Evolutionary conservation across 2,797 vertebrate species (phyloP).

Genomic region (Oophaga sylvatica): DNA sequence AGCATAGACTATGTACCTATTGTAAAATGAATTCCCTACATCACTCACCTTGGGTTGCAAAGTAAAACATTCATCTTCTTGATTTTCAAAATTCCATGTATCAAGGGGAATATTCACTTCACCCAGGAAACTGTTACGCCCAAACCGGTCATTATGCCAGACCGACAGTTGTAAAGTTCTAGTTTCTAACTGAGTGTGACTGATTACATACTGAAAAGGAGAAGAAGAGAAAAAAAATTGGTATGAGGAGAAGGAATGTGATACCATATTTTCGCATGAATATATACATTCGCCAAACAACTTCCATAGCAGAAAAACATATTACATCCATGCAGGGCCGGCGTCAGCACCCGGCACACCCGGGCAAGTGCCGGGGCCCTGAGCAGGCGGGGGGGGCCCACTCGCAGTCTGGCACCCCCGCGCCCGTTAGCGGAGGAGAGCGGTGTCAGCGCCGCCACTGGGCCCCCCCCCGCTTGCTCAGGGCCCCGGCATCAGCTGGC

Average conservation of each 20-base stretch:
- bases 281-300: neutral
- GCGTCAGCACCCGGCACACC: too few relatives aligned
- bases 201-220: constrained; percentile 88
- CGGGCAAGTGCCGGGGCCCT: too few relatives aligned
- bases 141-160: constrained; percentile 97
- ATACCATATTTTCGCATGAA: neutral
- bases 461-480: too few relatives aligned
- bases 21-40: constrained; percentile 48
- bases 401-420: too few relatives aligned
- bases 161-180: constrained; percentile 92
- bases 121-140: constrained; percentile 93
- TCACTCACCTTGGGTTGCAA: constrained; percentile 88
- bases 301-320: neutral
- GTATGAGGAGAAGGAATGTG: neutral
- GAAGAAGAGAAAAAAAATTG: neutral
- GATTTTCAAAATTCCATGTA: constrained; percentile 92
- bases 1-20: neutral
- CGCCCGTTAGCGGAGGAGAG: too few relatives aligned
- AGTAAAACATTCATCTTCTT: constrained; percentile 87
- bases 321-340: neutral
- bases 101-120: constrained; percentile 95
- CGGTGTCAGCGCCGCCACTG: too few relatives aligned
- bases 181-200: constrained; percentile 93
- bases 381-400: too few relatives aligned
- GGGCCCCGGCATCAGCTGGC: too few relatives aligned